Conservation (phyloP, 2,797 vertebrate species). For the Urosaurus nigricauda region DNA sequence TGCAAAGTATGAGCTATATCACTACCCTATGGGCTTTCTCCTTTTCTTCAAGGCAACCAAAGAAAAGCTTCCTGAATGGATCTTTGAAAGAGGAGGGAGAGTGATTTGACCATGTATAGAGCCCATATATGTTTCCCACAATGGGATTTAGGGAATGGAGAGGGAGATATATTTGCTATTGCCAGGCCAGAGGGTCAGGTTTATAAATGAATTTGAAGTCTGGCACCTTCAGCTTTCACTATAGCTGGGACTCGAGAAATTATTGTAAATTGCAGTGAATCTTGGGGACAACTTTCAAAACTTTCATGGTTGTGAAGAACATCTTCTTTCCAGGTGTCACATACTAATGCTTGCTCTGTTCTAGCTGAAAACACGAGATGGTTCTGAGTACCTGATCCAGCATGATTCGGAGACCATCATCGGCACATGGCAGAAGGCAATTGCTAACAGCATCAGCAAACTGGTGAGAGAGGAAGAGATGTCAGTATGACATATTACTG, state of each 20-base stretch:
- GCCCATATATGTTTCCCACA: background rate
- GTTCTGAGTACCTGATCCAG: slow-evolving; percentile 92
- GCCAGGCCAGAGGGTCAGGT: too few species aligned
- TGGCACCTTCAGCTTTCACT: too few species aligned
- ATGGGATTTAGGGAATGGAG: background rate
- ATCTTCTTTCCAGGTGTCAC: slow-evolving; percentile 12
- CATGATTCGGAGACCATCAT: slow-evolving; percentile 94
- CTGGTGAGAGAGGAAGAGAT: slow-evolving; percentile 75
- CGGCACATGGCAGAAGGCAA: slow-evolving; percentile 86
- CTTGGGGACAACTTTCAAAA: background rate
- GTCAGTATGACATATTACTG: background rate
- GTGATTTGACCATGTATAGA: background rate
- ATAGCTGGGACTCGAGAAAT: too few species aligned
- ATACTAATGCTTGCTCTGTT: background rate
- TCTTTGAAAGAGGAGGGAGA: background rate
- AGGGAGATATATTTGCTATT: background rate
- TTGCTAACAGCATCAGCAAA: slow-evolving; percentile 84
- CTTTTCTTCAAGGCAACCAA: background rate
- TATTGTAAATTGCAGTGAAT: background rate
- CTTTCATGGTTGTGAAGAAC: accelerated
- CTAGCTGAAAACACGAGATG: slow-evolving; percentile 89
- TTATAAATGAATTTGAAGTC: background rate
- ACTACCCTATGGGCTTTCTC: background rate
- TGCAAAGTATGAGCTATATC: background rate
- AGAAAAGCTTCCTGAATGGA: background rate